Conservation (phyloP, 30 jellyfish, hydroid and myxozoan genomes). For the Aurelia coerulea region DNA sequence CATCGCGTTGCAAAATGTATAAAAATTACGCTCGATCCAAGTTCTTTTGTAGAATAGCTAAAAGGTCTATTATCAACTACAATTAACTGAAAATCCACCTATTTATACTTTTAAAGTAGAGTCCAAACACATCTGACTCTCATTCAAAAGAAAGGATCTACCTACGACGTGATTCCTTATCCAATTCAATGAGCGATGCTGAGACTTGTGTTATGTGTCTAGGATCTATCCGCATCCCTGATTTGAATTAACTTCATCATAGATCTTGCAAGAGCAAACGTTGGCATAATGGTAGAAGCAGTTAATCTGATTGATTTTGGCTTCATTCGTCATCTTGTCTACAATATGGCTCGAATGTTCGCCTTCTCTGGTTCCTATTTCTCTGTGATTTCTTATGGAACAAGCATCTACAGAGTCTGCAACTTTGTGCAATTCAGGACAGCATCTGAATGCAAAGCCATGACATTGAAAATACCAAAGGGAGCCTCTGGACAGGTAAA, state of each 20-base stretch:
- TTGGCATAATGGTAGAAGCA: slow-evolving; percentile 91
- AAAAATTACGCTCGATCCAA: no score
- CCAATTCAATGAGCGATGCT: no score
- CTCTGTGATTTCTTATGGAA: slow-evolving; percentile 84
- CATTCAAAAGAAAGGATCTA: no score
- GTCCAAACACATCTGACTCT: no score
- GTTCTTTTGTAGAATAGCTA: no score
- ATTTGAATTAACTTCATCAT: neutral
- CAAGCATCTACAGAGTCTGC: slow-evolving; percentile 78
- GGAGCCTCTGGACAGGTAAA: slow-evolving; percentile 76
- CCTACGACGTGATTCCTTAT: no score
- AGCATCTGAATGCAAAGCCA: slow-evolving; percentile 65
- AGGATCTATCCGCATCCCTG: no score
- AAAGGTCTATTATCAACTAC: no score
- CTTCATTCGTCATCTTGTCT: slow-evolving; percentile 80
- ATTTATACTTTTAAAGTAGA: no score
- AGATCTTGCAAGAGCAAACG: slow-evolving; percentile 95
- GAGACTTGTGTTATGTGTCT: no score
- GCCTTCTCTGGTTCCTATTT: slow-evolving; percentile 92
- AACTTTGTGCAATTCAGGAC: slow-evolving; percentile 87
- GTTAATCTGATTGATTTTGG: slow-evolving; percentile 82
- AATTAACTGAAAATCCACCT: no score
- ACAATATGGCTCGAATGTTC: slow-evolving; percentile 88
- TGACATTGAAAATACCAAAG: slow-evolving; percentile 88
- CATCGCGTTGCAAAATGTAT: no score